phyloP scores from a whole-genome alignment of 2,797 vertebrate species.

The Molossus molossus region DNA sequence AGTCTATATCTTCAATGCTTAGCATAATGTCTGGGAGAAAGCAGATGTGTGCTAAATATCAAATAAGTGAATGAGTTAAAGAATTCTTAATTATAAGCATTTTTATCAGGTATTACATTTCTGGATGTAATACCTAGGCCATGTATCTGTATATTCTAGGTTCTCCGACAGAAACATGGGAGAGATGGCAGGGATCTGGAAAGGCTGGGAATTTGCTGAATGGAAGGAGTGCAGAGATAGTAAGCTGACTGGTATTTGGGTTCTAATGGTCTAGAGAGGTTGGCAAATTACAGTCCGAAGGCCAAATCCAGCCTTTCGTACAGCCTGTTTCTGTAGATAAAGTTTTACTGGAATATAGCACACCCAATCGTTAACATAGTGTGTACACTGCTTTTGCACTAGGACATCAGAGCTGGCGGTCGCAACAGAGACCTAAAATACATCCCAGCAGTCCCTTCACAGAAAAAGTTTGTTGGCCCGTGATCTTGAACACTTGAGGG shows the following conservation, averaged over 20 bases:
- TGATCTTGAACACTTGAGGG: neutral
- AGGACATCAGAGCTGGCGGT: neutral
- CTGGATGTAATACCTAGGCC: neutral
- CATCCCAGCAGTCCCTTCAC: neutral
- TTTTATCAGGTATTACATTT: conserved; percentile 18
- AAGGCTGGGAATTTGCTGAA: neutral
- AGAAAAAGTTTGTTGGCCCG: neutral
- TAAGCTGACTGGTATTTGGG: neutral
- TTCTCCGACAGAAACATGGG: neutral
- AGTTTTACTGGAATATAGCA: neutral
- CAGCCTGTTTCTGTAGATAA: neutral
- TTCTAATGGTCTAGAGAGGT: neutral
- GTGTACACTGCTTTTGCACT: neutral
- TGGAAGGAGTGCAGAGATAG: neutral
- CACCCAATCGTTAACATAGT: neutral
- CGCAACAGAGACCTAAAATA: neutral
- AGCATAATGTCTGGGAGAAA: neutral
- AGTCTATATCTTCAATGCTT: neutral
- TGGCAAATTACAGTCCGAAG: neutral
- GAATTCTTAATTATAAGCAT: neutral
- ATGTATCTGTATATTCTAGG: neutral
- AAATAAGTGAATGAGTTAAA: neutral
- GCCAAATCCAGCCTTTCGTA: neutral
- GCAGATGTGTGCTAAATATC: neutral
- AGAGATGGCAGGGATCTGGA: neutral